These are phyloP conservation scores for Aurelia aurita complex sp. Pacific DNA, from an alignment of 30 jellyfish, hydroid and myxozoan genomes.

Conservation along the genomic window DNA sequence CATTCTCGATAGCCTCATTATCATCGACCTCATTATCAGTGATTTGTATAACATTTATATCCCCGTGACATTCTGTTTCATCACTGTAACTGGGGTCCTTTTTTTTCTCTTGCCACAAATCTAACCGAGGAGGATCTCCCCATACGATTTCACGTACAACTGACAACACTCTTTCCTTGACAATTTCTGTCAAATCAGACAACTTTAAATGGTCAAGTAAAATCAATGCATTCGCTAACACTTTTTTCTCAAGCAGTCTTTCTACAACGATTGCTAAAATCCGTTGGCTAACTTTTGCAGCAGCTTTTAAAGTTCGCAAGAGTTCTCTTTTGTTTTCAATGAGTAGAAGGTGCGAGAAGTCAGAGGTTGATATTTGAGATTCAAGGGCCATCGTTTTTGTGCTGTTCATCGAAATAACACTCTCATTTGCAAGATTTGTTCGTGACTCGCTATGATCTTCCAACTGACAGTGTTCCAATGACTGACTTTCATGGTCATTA, in stretches of 20 bases:
- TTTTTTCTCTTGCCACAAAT: slow-evolving; percentile 25
- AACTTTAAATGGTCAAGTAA: slow-evolving; percentile 36
- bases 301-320: slow-evolving; percentile 4
- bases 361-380: background rate
- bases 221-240: slow-evolving; percentile 17
- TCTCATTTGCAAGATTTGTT: no score
- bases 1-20: no score
- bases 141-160: slow-evolving; percentile 47
- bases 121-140: slow-evolving; percentile 33
- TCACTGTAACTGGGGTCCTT: background rate
- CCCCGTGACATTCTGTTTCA: no score
- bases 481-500: no score
- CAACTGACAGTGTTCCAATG: no score
- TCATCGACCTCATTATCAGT: no score
- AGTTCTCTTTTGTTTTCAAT: slow-evolving; percentile 40
- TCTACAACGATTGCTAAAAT: slow-evolving; percentile 4
- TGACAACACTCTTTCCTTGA: slow-evolving; percentile 48
- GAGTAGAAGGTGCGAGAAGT: slow-evolving; percentile 13
- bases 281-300: slow-evolving; percentile 33
- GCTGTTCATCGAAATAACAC: no score
- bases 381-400: no score
- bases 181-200: slow-evolving; percentile 40
- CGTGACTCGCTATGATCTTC: no score
- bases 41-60: no score
- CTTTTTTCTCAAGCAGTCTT: slow-evolving; percentile 9